Evolutionary conservation across 2,888 invertebrate genomes (phyloP), one percentile per base, ranked within the genome.

Genomic region (Acrobasis consociella): DNA sequence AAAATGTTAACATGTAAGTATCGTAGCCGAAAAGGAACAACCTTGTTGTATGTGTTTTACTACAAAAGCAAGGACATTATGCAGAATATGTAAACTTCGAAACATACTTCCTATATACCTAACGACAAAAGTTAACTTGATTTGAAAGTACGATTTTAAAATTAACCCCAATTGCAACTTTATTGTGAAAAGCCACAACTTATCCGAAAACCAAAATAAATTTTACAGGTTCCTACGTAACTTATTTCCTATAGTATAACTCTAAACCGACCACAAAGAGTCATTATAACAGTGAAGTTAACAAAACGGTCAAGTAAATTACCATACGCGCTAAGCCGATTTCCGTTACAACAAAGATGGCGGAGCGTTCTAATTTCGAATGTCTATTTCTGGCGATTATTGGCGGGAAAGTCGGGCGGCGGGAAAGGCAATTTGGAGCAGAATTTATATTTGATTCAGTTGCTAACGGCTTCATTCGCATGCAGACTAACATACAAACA

Each of bases 401-500:
- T 74, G 77, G 74, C 75, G 73, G 72, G 76, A 78, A 80, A 80
- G 80, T 81, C 71, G 79, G 71, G 61, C 72, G 73, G 62, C 69
- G 68, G 52, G 17, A 52, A n/a, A 52, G 51, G 52, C 11, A 39
- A 22, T 42, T 60, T 31, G 22, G 39, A 49, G 17, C 56, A 42
- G 13, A 56, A 16, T 42, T 22, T 56, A 8, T 10, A 56, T 56
- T 56, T 17, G 15, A 38, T 56, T 56, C 17, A 11, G 42, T 56
- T 46, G 56, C 56, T 56, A 22, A 46, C 46, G 13, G 52, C 31
- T 31, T 37, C 31, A 0, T 17, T 51, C 1, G 17, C 11, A 11
- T 11, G 22, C 51, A 17, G 1, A 51, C 17, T 22, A 22, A 17
- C 1, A 51, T 10, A 17, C 11, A 17, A 11, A 51, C 2, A n/a